Conservation (phyloP, 2,113 vertebrate species). For the Gobiocypris rarus region DNA sequence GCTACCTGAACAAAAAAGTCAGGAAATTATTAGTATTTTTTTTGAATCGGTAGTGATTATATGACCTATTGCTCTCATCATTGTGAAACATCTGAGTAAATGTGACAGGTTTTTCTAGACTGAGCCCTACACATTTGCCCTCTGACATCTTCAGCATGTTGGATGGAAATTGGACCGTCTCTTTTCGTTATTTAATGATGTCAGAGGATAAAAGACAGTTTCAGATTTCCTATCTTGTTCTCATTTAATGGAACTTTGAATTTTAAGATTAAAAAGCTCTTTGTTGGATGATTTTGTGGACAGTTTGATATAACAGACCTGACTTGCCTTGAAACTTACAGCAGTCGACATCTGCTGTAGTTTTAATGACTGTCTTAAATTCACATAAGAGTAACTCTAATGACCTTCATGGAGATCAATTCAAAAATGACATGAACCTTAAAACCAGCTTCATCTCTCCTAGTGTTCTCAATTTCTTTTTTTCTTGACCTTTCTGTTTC, state of each 20-base stretch:
- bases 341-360: background rate
- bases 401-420: constrained; percentile 23
- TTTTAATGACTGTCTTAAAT: constrained; percentile 19
- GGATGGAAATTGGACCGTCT: constrained; percentile 17
- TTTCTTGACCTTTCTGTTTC: constrained; percentile 29
- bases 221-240: background rate
- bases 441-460: background rate
- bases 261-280: background rate
- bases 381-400: constrained; percentile 1
- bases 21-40: background rate
- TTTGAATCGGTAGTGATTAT: background rate
- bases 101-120: constrained; percentile 5
- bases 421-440: background rate
- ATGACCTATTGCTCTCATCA: background rate
- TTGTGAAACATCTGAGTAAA: constrained; percentile 7
- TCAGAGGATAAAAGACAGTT: background rate
- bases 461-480: constrained; percentile 16
- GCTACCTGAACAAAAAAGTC: background rate
- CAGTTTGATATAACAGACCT: background rate
- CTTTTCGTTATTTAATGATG: constrained; percentile 26
- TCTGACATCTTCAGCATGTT: constrained; percentile 18
- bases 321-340: constrained; percentile 17
- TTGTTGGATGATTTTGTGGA: background rate
- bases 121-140: background rate
- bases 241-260: background rate